Conservation (phyloP, 1,140 invertebrate species). For the Papilio machaon region DNA sequence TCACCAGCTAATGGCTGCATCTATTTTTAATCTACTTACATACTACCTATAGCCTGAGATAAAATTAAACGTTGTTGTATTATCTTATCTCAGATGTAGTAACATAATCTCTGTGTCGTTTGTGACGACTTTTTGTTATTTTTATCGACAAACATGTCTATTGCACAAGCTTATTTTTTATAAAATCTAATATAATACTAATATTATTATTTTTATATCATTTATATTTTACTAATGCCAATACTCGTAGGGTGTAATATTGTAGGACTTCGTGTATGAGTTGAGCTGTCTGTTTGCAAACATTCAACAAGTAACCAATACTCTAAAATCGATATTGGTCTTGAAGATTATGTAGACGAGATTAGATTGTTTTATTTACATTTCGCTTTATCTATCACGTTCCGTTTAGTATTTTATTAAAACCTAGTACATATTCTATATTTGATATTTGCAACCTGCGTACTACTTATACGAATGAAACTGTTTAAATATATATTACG, state of each 20-base stretch:
- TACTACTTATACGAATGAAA: neutral
- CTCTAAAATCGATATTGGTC: slow-evolving; percentile 37
- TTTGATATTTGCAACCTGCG: neutral
- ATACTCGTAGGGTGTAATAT: neutral
- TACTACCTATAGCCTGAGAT: slow-evolving; percentile 33
- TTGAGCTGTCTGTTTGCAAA: slow-evolving; percentile 46
- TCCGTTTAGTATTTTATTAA: neutral
- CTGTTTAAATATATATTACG: neutral
- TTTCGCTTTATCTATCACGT: neutral
- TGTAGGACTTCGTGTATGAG: slow-evolving; percentile 18
- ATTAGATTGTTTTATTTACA: slow-evolving; percentile 35
- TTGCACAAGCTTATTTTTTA: slow-evolving; percentile 8
- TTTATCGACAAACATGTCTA: slow-evolving; percentile 18
- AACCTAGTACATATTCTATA: neutral
- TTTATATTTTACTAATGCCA: neutral
- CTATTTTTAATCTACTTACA: slow-evolving; percentile 38
- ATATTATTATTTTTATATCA: neutral
- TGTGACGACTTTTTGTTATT: slow-evolving; percentile 35
- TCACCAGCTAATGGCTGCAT: slow-evolving; percentile 30
- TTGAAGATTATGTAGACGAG: slow-evolving; percentile 13
- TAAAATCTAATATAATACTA: neutral
- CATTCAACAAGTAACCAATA: slow-evolving; percentile 56
- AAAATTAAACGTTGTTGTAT: slow-evolving; percentile 38
- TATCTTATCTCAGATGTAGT: slow-evolving; percentile 39
- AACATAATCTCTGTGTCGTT: slow-evolving; percentile 38